Conservation (phyloP, 2,888 invertebrate genomes). For the Zelleria hepariella region DNA sequence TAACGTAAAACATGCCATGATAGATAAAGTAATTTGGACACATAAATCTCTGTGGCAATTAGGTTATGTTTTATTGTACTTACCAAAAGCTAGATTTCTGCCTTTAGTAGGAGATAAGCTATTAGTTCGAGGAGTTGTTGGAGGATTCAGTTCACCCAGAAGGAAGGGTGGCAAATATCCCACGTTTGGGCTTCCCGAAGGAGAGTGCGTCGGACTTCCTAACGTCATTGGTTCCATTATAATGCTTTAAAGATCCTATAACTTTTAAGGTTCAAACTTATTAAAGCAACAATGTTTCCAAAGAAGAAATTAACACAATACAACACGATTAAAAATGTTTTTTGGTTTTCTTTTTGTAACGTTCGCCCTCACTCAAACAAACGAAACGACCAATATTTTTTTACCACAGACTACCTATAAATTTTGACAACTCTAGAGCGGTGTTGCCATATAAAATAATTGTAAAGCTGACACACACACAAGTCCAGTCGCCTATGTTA, state of each 20-base stretch:
- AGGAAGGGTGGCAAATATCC: constrained; percentile 84
- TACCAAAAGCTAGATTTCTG: constrained; percentile 70
- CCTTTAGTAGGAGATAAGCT: constrained; percentile 74
- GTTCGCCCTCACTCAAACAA: neutral
- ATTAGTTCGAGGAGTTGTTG: constrained; percentile 69
- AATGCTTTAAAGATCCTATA: neutral
- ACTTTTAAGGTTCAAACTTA: neutral
- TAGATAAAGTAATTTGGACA: too few relatives aligned
- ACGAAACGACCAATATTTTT: neutral
- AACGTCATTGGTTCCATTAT: constrained; percentile 88
- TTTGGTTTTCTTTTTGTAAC: neutral
- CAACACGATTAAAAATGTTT: neutral
- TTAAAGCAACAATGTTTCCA: neutral
- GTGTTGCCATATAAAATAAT: neutral
- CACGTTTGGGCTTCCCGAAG: constrained; percentile 75
- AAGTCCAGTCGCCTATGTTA: neutral
- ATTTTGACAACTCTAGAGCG: neutral
- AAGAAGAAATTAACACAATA: neutral
- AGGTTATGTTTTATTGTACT: constrained; percentile 20
- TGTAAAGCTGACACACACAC: neutral
- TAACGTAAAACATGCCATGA: constrained; percentile 11
- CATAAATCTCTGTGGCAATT: neutral
- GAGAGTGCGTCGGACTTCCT: constrained; percentile 83
- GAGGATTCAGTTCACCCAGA: constrained; percentile 78
- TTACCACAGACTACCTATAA: neutral